Conservation (phyloP, 2,888 invertebrate genomes). For the Druceiella hillmani region DNA sequence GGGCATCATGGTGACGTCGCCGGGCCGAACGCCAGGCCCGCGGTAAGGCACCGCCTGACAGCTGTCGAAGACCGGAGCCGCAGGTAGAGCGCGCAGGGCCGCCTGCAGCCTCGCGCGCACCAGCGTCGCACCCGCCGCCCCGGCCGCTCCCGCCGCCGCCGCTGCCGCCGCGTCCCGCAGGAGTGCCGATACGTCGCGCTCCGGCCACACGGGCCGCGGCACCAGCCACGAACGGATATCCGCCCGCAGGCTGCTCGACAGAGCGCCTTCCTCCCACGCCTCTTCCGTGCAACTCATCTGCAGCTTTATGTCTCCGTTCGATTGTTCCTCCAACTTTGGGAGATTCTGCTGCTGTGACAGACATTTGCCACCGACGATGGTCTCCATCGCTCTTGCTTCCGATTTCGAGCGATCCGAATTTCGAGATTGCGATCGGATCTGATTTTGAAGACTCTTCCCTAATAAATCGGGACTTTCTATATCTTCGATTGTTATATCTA, state of each 20-base stretch:
- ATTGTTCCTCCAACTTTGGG: neutral
- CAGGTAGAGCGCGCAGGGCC: slow-evolving; percentile 37
- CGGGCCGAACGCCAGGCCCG: slow-evolving; percentile 50
- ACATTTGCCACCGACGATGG: slow-evolving; percentile 30
- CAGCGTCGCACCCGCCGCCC: slow-evolving; percentile 41
- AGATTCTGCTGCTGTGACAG: neutral
- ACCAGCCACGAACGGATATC: slow-evolving; percentile 43
- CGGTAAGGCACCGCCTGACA: slow-evolving; percentile 56
- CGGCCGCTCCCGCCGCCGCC: slow-evolving; percentile 51
- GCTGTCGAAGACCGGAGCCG: slow-evolving; percentile 34
- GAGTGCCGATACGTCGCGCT: slow-evolving; percentile 36
- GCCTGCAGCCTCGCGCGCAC: slow-evolving; percentile 43
- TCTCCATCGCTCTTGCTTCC: slow-evolving; percentile 31
- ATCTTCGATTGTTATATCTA: too few relatives aligned
- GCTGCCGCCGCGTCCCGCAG: slow-evolving; percentile 52
- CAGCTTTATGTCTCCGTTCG: slow-evolving; percentile 1
- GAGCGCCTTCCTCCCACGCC: slow-evolving; percentile 40
- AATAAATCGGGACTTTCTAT: too few relatives aligned
- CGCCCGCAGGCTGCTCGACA: slow-evolving; percentile 42
- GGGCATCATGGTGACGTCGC: slow-evolving; percentile 49
- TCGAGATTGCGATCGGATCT: neutral
- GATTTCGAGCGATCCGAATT: neutral
- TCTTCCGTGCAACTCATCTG: slow-evolving; percentile 38
- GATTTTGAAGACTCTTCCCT: slow-evolving; percentile 18
- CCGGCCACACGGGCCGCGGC: slow-evolving; percentile 16